Percentiles rank a stretch among this genome's conserved stretches.
phyloP scores from a whole-genome alignment of 2,888 invertebrate species.

The Ectemnius continuus region DNA sequence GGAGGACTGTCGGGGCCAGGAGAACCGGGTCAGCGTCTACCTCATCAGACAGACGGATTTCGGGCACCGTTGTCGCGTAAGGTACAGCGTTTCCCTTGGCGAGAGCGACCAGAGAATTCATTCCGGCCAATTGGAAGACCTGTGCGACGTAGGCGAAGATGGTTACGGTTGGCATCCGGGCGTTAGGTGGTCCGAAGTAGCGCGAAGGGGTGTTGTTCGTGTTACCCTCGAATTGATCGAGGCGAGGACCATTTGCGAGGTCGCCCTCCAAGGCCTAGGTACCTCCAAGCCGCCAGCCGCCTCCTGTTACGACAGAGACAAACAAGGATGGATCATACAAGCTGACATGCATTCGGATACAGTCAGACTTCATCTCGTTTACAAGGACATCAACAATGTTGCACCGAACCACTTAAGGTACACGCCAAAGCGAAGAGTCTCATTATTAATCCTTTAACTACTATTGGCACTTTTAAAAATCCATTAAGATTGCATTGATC shows the following conservation, averaged over 20 bases:
- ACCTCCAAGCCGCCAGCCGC: constrained; percentile 81
- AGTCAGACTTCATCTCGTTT: constrained; percentile 86
- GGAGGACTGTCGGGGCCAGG: constrained; percentile 68
- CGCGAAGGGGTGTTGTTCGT: constrained; percentile 82
- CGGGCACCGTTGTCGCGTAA: constrained; percentile 88
- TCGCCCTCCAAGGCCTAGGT: constrained; percentile 79
- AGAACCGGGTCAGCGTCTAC: constrained; percentile 80
- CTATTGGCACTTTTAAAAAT: too few species aligned
- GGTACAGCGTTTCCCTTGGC: constrained; percentile 85
- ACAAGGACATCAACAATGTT: constrained; percentile 87
- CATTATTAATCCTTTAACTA: too few species aligned
- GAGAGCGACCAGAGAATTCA: constrained; percentile 84
- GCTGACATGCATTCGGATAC: constrained; percentile 88
- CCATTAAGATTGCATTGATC: too few species aligned
- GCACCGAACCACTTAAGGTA: constrained; percentile 86
- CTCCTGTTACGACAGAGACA: constrained; percentile 89
- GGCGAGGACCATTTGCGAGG: constrained; percentile 85
- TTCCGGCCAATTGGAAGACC: constrained; percentile 85
- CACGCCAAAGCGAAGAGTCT: constrained; percentile 15
- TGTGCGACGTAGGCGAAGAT: constrained; percentile 85
- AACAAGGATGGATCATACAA: constrained; percentile 87
- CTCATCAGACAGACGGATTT: constrained; percentile 88
- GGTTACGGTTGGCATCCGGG: constrained; percentile 86
- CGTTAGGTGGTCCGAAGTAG: constrained; percentile 81
- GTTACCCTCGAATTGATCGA: constrained; percentile 87